Conservation (phyloP, 2,888 invertebrate genomes). For the Lepidochitona cinerea region DNA sequence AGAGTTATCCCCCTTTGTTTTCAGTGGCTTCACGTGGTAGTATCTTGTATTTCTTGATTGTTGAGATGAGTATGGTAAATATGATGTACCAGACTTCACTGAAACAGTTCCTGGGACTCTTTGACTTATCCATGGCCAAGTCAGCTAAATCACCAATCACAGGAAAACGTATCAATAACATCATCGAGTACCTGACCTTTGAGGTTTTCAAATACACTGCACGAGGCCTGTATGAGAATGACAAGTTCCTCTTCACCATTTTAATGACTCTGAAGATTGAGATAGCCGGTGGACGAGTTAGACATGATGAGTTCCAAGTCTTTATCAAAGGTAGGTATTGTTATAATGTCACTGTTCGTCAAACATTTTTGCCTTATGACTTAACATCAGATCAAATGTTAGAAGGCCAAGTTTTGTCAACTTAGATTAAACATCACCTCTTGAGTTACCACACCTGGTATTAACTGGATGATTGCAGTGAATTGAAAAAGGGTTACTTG, state of each 20-base stretch:
- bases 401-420: not conserved
- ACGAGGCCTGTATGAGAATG: slow-evolving; percentile 92
- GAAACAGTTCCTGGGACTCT: slow-evolving; percentile 93
- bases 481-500: no score
- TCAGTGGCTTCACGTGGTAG: slow-evolving; percentile 92
- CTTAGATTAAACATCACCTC: not conserved
- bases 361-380: no score
- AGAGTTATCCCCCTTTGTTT: slow-evolving; percentile 17
- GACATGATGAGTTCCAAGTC: slow-evolving; percentile 92
- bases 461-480: not conserved
- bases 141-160: slow-evolving; percentile 88
- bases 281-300: slow-evolving; percentile 84
- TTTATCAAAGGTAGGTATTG: slow-evolving; percentile 89
- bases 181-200: slow-evolving; percentile 89
- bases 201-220: slow-evolving; percentile 95
- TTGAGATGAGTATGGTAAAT: slow-evolving; percentile 97
- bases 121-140: slow-evolving; percentile 90
- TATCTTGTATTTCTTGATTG: slow-evolving; percentile 94
- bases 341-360: no score
- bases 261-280: slow-evolving; percentile 97
- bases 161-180: slow-evolving; percentile 85
- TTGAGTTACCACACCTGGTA: not conserved
- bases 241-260: slow-evolving; percentile 92
- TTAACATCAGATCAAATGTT: not conserved
- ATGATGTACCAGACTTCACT: slow-evolving; percentile 97